Percentiles rank a stretch among this genome's conserved stretches.
These are phyloP conservation scores for Sebastes schlegelii DNA, from an alignment of 2,113 vertebrate species.

Conservation along the genomic window DNA sequence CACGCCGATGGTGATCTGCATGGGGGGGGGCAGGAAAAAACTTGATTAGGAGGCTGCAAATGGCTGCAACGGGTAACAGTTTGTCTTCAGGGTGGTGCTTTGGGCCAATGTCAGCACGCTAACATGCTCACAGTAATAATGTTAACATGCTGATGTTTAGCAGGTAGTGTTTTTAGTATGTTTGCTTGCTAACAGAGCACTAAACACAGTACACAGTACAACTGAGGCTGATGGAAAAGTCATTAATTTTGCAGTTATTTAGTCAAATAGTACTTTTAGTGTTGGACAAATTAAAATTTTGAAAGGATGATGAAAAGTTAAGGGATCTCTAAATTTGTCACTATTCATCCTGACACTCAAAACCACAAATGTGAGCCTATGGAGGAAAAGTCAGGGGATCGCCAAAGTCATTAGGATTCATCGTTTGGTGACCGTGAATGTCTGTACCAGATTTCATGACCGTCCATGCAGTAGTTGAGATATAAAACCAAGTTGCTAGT, in stretches of 20 bases:
- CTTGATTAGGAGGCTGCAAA: background rate
- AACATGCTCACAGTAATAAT: background rate
- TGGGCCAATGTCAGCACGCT: background rate
- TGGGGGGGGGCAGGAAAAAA: background rate
- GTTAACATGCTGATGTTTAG: background rate
- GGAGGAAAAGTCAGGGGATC: background rate
- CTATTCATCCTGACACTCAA: background rate
- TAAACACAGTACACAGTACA: background rate
- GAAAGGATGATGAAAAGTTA: background rate
- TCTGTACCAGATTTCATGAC: background rate
- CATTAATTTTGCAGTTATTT: background rate
- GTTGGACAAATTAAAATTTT: background rate
- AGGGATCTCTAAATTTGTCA: background rate
- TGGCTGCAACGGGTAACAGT: too few species aligned
- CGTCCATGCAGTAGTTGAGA: too few species aligned
- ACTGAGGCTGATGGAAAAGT: background rate
- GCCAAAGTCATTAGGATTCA: background rate
- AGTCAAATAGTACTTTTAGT: background rate
- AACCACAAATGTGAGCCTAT: background rate
- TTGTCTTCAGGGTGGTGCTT: background rate
- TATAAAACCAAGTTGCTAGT: background rate
- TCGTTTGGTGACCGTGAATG: background rate
- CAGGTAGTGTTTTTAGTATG: background rate
- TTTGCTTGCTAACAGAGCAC: background rate
- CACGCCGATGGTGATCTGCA: conserved; percentile 80